Base-by-base conservation (phyloP, 2,888 invertebrate species). In the Pterostichus madidus region DNA sequence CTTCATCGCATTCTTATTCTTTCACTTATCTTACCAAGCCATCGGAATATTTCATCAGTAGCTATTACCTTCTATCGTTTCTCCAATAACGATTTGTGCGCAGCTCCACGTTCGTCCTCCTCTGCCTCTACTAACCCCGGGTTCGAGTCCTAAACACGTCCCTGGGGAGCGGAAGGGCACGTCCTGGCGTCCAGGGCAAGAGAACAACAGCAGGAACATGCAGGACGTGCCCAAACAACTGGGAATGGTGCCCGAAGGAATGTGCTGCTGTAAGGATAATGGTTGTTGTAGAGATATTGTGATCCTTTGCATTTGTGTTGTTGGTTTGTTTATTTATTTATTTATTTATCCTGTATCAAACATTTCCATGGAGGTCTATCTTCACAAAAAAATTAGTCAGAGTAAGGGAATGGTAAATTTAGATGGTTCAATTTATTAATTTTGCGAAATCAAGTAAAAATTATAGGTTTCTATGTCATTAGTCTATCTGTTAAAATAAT, bases 211-310 rank as follows among this genome's bases (percentile, higher is more conserved):
- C 32, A 75, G 52, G 71, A 68, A 68, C 39, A 68, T 10, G n/a
- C 24, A 31, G 13, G 24, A 73, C 49, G 73, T 73, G 44, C 24
- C 73, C 10, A 11, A 39, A 13, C 17, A 35, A 52, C 52, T 52
- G 8, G 56, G 56, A 52, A 49, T 49, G 3, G 24, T 24, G 10
- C 8, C 46, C 15, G 31, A 53, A 7, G 76, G 52, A 15, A 56
- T 77, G 77, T 56, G 77, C 32, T 75, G 49, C 53, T 53, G 77
- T 77, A 56, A 77, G 77, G 11, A 13, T 32, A 13, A 4, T 15
- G 56, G 53, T 5, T 15, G 17, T n/a, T 13, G 56, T 10, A 15
- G 13, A 15, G 56, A 56, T 15, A 15, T 59, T 59, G 59, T 13
- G 53, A 24, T 3, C 24, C 24, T 24, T 24, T 24, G 24, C 24